Conservation (phyloP, 2,113 vertebrate genomes). For the Pungitius pungitius region DNA sequence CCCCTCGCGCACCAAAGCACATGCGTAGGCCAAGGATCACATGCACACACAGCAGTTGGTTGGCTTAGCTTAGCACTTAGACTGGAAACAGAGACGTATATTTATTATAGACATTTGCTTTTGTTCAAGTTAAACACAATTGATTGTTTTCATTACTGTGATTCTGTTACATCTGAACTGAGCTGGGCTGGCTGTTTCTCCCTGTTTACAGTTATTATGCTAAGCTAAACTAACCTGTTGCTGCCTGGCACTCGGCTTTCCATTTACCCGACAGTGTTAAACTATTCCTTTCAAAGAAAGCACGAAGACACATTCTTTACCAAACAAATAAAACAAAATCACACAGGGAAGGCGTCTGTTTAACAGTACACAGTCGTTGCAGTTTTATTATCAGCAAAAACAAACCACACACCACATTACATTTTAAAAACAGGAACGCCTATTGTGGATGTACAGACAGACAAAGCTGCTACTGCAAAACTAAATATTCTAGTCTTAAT, state of each 20-base stretch:
- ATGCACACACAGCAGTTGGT: not conserved
- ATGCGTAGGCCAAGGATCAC: not conserved
- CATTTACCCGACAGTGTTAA: not conserved
- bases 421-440: constrained; percentile 72
- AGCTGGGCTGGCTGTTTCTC: not conserved
- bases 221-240: not conserved
- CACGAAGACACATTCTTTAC: not conserved
- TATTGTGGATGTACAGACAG: constrained; percentile 73
- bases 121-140: not conserved
- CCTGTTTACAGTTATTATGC: not conserved
- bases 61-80: not conserved
- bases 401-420: constrained; percentile 76
- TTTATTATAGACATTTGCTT: not conserved
- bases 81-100: not conserved
- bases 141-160: not conserved
- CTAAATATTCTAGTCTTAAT: constrained; percentile 52
- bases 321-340: not conserved
- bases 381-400: constrained; percentile 79
- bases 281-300: not conserved
- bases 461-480: constrained; percentile 64
- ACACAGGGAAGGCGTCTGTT: constrained; percentile 12
- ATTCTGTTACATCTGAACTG: not conserved
- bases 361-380: constrained; percentile 68
- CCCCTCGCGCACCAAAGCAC: not conserved
- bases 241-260: not conserved